Evolutionary conservation across 1,140 invertebrate species (phyloP), one percentile per base, ranked within the genome.

Genomic region (Dendrolimus punctatus): DNA sequence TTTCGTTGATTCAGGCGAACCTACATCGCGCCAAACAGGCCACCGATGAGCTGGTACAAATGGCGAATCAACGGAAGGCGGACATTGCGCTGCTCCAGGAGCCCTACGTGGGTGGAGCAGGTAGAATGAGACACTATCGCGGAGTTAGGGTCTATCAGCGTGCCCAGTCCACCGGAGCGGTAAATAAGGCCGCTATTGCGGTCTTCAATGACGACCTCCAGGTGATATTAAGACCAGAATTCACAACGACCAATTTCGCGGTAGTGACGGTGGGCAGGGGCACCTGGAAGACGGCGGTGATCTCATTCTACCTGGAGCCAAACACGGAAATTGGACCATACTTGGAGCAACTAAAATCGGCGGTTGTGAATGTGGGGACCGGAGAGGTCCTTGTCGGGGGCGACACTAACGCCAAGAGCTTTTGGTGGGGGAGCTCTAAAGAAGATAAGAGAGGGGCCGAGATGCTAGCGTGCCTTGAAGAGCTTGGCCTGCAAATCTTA

Each of bases 291-390:
- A 53, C 62, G 4, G 40, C 39, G 2, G 8, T 59, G 2, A 48
- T 58, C 3, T 59, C 61, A 6, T 38, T 46, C 0, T 63, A 63
- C 36, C 58, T 52, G 8, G 57, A 64, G 8, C 54, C 58, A n/a
- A n/a, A n/a, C n/a, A n/a, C n/a, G n/a, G n/a, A n/a, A n/a, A n/a
- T n/a, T n/a, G n/a, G n/a, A n/a, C n/a, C n/a, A n/a, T 59, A 56
- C 44, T 23, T 58, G 1, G 54, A 53, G 6, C 47, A 60, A 4
- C n/a, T 64, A 4, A 42, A 41, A n/a, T 7, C 8, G 6, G 9
- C 9, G 40, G n/a, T 6, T 38, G 5, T 7, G 47, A 37, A 39
- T 5, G 7, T 49, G 39, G 39, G 49, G 4, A 6, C 8, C n/a
- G 5, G 6, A 5, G 8, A 39, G 6, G 1, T 57, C 0, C 42